Evolutionary conservation across 2,113 vertebrate species (phyloP).

Genomic region (Hiodon tergisus): DNA sequence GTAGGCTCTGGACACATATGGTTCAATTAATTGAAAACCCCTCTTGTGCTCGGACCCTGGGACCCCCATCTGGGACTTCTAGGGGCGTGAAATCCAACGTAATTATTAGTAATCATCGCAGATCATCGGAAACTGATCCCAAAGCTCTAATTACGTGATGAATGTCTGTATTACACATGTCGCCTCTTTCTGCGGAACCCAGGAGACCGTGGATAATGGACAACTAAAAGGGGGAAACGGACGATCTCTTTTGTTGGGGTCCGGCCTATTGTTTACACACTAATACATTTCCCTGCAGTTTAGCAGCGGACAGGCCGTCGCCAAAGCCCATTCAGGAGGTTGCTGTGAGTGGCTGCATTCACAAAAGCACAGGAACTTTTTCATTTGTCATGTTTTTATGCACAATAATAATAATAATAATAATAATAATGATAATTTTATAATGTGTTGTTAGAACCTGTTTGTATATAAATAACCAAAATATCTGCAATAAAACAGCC

Average conservation of each 20-base stretch:
- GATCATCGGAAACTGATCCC: constrained; percentile 60
- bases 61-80: constrained; percentile 76
- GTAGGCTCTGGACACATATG: constrained; percentile 61
- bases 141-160: constrained; percentile 67
- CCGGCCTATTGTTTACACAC: constrained; percentile 14
- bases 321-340: constrained; percentile 10
- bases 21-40: constrained; percentile 67
- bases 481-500: too few relatives aligned
- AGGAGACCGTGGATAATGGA: constrained; percentile 45
- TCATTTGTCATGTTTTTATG: neutral
- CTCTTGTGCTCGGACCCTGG: constrained; percentile 56
- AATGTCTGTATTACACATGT: constrained; percentile 59
- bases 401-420: too few relatives aligned
- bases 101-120: constrained; percentile 65
- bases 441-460: too few relatives aligned
- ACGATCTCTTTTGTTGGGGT: constrained; percentile 17
- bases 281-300: neutral
- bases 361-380: constrained; percentile 11
- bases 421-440: too few relatives aligned
- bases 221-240: constrained; percentile 1
- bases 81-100: constrained; percentile 76
- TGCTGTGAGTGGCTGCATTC: constrained; percentile 20
- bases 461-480: too few relatives aligned
- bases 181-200: constrained; percentile 54
- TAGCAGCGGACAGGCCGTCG: neutral